Base-by-base conservation (phyloP, 2,797 vertebrate genomes). In the Pipistrellus pipistrellus region DNA sequence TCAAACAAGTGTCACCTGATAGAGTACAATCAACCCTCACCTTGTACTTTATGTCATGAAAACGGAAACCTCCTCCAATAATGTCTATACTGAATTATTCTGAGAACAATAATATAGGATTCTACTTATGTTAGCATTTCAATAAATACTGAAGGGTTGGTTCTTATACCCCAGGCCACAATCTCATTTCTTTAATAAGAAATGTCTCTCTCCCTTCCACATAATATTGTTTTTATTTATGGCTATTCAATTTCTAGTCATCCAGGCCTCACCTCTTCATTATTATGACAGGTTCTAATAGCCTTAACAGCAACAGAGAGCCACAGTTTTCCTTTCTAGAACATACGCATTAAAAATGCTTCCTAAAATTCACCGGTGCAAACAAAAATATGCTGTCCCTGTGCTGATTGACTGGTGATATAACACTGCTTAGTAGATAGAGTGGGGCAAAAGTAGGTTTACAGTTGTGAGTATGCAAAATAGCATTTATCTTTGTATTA, bases 221-320 rank as follows among this genome's bases (percentile, higher is more conserved):
- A 64, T 85, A 91, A 81, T 94, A 73, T 92, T 93, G 27, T 69
- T 93, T 11, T 57, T 76, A 78, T 95, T 88, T 78, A 73, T 83
- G 46, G 75, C 32, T 44, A 21, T 78, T 82, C 32, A 14, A 82
- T 76, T 82, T 87, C 69, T 90, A n/a, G 57, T 81, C 38, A 59
- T 25, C 23, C 20, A 88, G 44, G 11, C 8, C 25, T 85, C 94
- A 51, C 30, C 8, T 88, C 44, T 59, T 35, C 3, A n/a, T 72
- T 69, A 69, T 64, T 57, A 35, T 32, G 69, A 89, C 30, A 76
- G 23, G 73, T 81, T 93, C 66, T 75, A 75, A 69, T 27, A 46
- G 15, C 1, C 38, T 85, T 62, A 51, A 8, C 72, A 75, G 8
- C 55, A 72, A 46, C 8, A 68, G 23, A 88, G 6, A 91, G 12